Base-by-base conservation (phyloP, 2,113 vertebrate species). In the Siphamia tubifer region DNA sequence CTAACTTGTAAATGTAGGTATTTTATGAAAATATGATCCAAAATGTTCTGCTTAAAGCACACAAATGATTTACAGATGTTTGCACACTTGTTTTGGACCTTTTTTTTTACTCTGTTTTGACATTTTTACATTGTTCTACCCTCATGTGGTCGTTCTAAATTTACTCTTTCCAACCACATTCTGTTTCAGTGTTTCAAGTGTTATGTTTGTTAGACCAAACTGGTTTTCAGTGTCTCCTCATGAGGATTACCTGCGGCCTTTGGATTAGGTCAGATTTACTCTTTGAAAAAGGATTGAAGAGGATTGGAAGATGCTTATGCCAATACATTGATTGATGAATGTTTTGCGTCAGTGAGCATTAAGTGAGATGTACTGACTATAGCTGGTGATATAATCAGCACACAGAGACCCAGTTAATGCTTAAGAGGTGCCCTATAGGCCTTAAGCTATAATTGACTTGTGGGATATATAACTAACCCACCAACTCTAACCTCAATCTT, bases 261-360 rank as follows among this genome's bases (percentile, higher is more conserved):
- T 82, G 66, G 74, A 81, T 79, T 76, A 28, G 38, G 19, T 25
- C 8, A 54, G 68, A 74, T 48, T 53, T 49, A 76, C 67, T 23
- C 19, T 31, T 6, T 32, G 58, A 42, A 54, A 79, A 68, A 83
- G 53, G n/a, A n/a, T n/a, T n/a, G n/a, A n/a, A n/a, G 53, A 12
- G 56, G 69, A 77, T 76, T 74, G 49, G 43, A 76, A 73, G 73
- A 70, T 51, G 64, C 65, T 39, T 32, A 70, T 75, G 49, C 28
- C 12, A 38, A 54, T 55, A 38, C 10, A 15, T 17, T 60, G 49
- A 66, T 15, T 75, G 32, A 71, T 80, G 47, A 69, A 74, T 56
- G 75, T 45, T 74, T 52, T 68, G 57, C 39, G 35, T 85, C 83
- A 85, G 47, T 73, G 70, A 77, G 49, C 58, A 60, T n/a, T n/a